phyloP scores from a whole-genome alignment of 2,113 vertebrate genomes.

The Chaenogobius annularis region DNA sequence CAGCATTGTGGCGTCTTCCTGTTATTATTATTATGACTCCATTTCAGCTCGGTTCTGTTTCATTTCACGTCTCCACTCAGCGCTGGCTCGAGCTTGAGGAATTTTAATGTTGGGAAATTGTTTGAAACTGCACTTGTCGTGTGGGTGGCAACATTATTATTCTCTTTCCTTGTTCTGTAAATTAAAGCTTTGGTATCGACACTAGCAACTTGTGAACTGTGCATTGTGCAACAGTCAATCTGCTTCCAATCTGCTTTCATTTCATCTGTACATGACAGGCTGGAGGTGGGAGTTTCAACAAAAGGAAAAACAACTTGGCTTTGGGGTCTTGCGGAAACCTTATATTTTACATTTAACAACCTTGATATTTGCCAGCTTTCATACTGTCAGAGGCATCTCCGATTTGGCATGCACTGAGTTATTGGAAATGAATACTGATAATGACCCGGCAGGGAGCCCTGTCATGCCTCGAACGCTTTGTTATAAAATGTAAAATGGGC shows the following conservation, averaged over 20 bases:
- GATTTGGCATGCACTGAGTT: slow-evolving; percentile 29
- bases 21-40: slow-evolving; percentile 33
- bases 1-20: slow-evolving; percentile 16
- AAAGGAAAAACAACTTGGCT: slow-evolving; percentile 49
- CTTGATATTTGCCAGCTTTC: slow-evolving; percentile 48
- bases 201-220: slow-evolving; percentile 51
- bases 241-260: slow-evolving; percentile 51
- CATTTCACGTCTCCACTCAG: slow-evolving; percentile 43
- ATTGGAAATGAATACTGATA: slow-evolving; percentile 59
- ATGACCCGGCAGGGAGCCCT: slow-evolving; percentile 38
- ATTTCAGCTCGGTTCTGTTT: slow-evolving; percentile 48
- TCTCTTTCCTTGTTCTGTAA: slow-evolving; percentile 62
- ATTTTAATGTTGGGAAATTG: slow-evolving; percentile 39
- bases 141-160: slow-evolving; percentile 54
- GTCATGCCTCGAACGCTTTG: slow-evolving; percentile 31
- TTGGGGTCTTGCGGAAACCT: slow-evolving; percentile 31
- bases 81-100: slow-evolving; percentile 44
- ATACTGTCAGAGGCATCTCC: slow-evolving; percentile 48
- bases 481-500: slow-evolving; percentile 29
- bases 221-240: slow-evolving; percentile 52
- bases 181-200: slow-evolving; percentile 62
- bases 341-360: slow-evolving; percentile 46
- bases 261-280: slow-evolving; percentile 44
- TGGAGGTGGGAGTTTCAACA: slow-evolving; percentile 45
- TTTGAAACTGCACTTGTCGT: slow-evolving; percentile 25